Evolutionary conservation across 2,888 invertebrate genomes (phyloP).

Genomic region (Himalopsyche japonica): DNA sequence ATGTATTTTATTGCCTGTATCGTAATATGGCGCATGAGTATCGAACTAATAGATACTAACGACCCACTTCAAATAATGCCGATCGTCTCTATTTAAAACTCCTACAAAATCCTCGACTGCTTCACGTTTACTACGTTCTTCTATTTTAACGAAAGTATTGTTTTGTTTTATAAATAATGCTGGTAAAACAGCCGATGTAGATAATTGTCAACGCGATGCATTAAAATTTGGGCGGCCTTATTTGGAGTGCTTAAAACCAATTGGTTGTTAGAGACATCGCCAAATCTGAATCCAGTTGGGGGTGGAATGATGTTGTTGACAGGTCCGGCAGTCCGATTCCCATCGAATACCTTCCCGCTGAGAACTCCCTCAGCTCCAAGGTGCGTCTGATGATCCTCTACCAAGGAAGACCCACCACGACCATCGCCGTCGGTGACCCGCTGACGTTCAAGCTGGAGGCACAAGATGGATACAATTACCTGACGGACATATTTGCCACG

Average conservation of each 20-base stretch:
- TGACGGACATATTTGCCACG: constrained; percentile 88
- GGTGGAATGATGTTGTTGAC: constrained; percentile 54
- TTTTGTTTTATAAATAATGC: no score
- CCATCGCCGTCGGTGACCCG: constrained; percentile 91
- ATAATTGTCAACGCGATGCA: background rate
- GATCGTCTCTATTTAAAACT: no score
- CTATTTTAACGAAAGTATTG: no score
- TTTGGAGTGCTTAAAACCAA: constrained; percentile 19
- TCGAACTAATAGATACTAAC: constrained; percentile 61
- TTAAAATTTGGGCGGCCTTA: constrained; percentile 3
- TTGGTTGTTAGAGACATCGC: background rate
- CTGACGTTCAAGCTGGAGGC: constrained; percentile 87
- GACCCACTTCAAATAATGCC: constrained; percentile 46
- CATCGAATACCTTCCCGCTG: constrained; percentile 89
- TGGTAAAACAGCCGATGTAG: no score
- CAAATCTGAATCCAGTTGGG: constrained; percentile 57
- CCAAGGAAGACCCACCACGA: constrained; percentile 88
- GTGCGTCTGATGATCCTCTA: constrained; percentile 84
- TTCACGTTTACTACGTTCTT: no score
- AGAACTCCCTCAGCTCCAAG: constrained; percentile 87
- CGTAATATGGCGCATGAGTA: constrained; percentile 29
- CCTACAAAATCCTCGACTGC: constrained; percentile 13
- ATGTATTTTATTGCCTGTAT: background rate
- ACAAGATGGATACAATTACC: constrained; percentile 86
- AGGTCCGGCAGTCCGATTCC: constrained; percentile 91